A percentile compares a stretch with the other conserved stretches of the same genome.
phyloP scores from a whole-genome alignment of 2,113 vertebrate genomes.

The Glareola pratincola region DNA sequence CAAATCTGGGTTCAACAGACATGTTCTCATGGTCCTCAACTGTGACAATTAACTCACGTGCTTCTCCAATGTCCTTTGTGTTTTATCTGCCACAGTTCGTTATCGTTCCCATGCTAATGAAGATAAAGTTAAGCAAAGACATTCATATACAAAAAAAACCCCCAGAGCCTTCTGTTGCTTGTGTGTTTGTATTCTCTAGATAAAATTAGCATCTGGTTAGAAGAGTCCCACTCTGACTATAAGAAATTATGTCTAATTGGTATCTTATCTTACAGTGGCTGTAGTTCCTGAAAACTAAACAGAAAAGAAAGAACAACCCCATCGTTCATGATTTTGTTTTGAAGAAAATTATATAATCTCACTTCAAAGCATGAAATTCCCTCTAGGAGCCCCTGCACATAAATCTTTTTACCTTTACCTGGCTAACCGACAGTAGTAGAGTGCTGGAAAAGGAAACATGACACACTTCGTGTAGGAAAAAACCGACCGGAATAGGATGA shows the following conservation, averaged over 20 bases:
- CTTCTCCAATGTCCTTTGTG: neutral
- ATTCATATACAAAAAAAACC: neutral
- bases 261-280: neutral
- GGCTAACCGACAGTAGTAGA: neutral
- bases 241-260: neutral
- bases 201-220: neutral
- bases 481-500: neutral
- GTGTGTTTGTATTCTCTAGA: neutral
- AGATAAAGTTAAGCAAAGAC: constrained; percentile 41
- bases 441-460: neutral
- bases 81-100: neutral
- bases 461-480: neutral
- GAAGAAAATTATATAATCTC: neutral
- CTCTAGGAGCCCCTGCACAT: neutral
- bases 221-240: neutral
- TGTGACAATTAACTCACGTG: neutral
- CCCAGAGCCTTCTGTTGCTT: neutral
- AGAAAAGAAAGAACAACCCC: neutral
- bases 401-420: neutral
- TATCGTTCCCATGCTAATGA: constrained; percentile 1
- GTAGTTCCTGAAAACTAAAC: neutral
- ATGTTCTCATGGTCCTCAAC: neutral
- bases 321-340: neutral
- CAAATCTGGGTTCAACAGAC: neutral
- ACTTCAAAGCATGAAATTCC: neutral